Percentiles rank a stretch among this genome's conserved stretches.
Evolutionary conservation across 2,113 vertebrate species (phyloP).

Genomic region (Marmota monax): DNA sequence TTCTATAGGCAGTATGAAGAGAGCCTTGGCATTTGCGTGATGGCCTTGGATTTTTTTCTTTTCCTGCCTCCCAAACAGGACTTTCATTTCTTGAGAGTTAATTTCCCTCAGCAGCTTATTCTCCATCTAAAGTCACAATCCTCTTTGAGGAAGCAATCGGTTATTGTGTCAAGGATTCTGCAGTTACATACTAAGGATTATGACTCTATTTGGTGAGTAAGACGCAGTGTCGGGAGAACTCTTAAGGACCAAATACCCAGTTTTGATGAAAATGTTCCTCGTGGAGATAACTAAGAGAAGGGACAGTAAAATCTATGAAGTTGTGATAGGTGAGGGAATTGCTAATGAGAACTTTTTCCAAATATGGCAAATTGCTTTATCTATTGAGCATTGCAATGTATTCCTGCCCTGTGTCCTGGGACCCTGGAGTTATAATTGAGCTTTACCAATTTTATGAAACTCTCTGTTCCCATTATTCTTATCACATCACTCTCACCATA

Average conservation of each 20-base stretch:
- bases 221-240: conserved; percentile 76
- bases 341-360: conserved; percentile 43
- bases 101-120: conserved; percentile 78
- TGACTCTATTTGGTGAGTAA: conserved; percentile 78
- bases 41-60: conserved; percentile 66
- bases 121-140: conserved; percentile 79
- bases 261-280: conserved; percentile 71
- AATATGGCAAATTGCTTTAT: not conserved
- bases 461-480: conserved; percentile 11
- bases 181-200: conserved; percentile 80
- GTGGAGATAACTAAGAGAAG: conserved; percentile 50
- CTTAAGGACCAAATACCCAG: conserved; percentile 64
- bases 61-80: conserved; percentile 63
- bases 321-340: not conserved
- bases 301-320: not conserved
- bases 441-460: conserved; percentile 9
- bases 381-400: accelerated
- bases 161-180: conserved; percentile 83
- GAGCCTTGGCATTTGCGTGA: not conserved
- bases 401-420: not conserved
- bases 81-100: conserved; percentile 78
- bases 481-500: not conserved
- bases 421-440: not conserved
- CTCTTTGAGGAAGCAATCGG: conserved; percentile 79
- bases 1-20: conserved; percentile 47